Conservation (phyloP, 2,888 invertebrate species). For the Scaptomyza cyrtandrae region DNA sequence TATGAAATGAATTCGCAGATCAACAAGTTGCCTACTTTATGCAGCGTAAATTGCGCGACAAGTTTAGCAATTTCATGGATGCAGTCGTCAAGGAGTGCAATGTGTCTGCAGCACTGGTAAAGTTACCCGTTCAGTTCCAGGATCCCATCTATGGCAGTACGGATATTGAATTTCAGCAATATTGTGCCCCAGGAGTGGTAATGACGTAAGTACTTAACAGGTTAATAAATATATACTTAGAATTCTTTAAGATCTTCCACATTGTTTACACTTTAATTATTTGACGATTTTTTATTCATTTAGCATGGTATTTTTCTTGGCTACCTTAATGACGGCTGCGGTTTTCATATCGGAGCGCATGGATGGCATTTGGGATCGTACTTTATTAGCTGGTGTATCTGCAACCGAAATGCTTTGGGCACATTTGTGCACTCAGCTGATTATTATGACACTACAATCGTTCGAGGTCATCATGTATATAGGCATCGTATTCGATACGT, state of each 20-base stretch:
- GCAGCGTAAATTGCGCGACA: conserved; percentile 88
- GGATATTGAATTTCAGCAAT: conserved; percentile 90
- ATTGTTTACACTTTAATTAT: background rate
- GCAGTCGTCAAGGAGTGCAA: conserved; percentile 88
- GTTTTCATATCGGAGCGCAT: conserved; percentile 92
- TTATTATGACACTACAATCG: conserved; percentile 90
- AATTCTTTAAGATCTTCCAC: background rate
- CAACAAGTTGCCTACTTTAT: conserved; percentile 92
- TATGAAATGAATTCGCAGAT: conserved; percentile 85
- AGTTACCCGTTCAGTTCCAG: conserved; percentile 88
- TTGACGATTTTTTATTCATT: background rate
- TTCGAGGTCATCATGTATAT: conserved; percentile 85
- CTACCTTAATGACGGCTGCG: conserved; percentile 92
- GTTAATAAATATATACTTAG: no score
- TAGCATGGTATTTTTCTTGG: conserved; percentile 94
- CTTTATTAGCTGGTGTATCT: conserved; percentile 93
- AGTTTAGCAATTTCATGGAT: conserved; percentile 89
- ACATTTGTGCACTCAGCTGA: conserved; percentile 91
- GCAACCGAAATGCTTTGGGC: conserved; percentile 92
- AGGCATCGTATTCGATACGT: conserved; percentile 83
- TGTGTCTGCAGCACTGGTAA: conserved; percentile 86
- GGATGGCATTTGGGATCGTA: conserved; percentile 95
- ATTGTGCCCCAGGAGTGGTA: conserved; percentile 93
- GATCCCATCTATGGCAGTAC: conserved; percentile 89
- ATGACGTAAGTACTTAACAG: conserved; percentile 88